These are phyloP conservation scores for Drosophila tanythrix DNA, from an alignment of 2,888 invertebrate genomes.

Conservation along the genomic window DNA sequence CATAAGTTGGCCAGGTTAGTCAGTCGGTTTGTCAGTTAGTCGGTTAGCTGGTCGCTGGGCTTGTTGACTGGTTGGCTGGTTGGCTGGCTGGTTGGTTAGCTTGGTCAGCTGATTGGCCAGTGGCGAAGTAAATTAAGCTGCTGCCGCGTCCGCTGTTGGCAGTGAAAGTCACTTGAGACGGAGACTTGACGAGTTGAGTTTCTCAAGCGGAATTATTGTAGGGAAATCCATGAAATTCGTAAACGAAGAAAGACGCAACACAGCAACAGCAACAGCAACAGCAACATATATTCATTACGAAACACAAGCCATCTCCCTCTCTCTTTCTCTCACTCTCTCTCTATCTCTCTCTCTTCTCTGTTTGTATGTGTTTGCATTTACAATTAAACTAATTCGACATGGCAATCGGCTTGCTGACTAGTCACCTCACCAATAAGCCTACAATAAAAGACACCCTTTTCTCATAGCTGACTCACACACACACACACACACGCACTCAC, in stretches of 20 bases:
- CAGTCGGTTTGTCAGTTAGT: conserved; percentile 31
- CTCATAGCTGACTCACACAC: conserved; percentile 43
- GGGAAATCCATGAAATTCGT: conserved; percentile 82
- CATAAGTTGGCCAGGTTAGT: conserved; percentile 14
- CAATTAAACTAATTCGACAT: conserved; percentile 76
- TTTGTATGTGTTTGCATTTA: conserved; percentile 58
- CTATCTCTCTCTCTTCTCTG: not conserved
- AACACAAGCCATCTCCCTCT: conserved; percentile 31
- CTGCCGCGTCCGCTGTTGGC: conserved; percentile 49
- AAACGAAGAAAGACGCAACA: conserved; percentile 71
- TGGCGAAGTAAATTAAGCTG: conserved; percentile 58
- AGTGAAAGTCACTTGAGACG: conserved; percentile 62
- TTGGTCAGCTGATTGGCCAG: conserved; percentile 47
- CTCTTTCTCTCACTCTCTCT: conserved; percentile 9
- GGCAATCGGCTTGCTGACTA: conserved; percentile 68
- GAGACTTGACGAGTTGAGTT: conserved; percentile 42
- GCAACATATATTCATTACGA: conserved; percentile 61
- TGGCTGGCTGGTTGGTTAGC: conserved; percentile 7
- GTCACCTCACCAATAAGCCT: conserved; percentile 40
- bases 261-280: not conserved
- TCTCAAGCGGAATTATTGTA: conserved; percentile 74
- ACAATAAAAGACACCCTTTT: conserved; percentile 54
- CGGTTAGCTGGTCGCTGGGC: conserved; percentile 37
- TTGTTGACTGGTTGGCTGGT: conserved; percentile 17
- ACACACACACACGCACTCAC: conserved; percentile 31